Percentiles rank a stretch among this genome's conserved stretches.
Conservation (phyloP, 1,140 invertebrate genomes). For the Lucilia sericata region DNA sequence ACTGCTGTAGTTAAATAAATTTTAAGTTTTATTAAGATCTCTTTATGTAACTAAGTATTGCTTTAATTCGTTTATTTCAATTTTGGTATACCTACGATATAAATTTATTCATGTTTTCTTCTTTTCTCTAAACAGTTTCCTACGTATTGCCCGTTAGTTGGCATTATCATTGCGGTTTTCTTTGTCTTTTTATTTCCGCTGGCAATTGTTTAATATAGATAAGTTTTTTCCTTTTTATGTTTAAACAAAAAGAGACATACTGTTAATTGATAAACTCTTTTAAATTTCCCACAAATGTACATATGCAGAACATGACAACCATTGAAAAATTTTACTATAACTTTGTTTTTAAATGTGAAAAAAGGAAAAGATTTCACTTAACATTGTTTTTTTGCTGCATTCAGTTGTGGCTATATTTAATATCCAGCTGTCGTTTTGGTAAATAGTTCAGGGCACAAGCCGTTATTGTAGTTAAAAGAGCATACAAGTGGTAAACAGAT, state of each 20-base stretch:
- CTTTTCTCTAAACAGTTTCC: neutral
- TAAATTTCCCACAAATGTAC: neutral
- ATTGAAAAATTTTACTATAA: conserved; percentile 7
- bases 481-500: no score
- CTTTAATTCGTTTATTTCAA: no score
- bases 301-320: conserved; percentile 42
- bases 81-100: neutral
- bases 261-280: conserved; percentile 15
- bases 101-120: neutral
- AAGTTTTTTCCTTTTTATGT: neutral
- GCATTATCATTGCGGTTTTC: conserved; percentile 3
- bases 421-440: conserved; percentile 41
- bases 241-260: neutral
- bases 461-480: neutral
- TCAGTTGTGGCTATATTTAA: neutral
- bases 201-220: neutral
- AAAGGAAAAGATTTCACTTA: no score
- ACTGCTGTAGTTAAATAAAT: no score
- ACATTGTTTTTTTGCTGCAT: no score
- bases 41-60: no score
- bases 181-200: neutral
- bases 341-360: conserved; percentile 20
- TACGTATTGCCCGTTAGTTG: neutral
- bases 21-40: no score
- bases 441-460: conserved; percentile 10